Evolutionary conservation across 2,113 vertebrate species (phyloP).

Genomic region (Tricholaema leucomelas): DNA sequence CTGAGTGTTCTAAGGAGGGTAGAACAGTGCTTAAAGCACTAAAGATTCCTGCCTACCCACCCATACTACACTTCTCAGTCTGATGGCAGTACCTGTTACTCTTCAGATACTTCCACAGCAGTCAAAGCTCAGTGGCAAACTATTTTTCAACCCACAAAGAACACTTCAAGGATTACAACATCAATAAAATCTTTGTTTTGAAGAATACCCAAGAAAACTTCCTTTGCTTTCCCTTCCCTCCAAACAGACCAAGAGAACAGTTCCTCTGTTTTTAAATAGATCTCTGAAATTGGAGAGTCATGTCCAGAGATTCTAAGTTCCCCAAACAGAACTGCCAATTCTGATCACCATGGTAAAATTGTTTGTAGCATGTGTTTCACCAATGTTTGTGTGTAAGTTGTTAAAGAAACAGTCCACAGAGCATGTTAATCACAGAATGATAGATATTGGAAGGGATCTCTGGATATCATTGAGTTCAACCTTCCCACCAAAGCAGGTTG

Average conservation of each 20-base stretch:
- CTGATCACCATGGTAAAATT: background rate
- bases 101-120: background rate
- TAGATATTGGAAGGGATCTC: too few relatives aligned
- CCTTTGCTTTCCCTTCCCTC: background rate
- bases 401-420: background rate
- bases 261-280: background rate
- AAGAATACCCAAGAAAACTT: background rate
- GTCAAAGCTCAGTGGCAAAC: background rate
- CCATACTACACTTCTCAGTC: background rate
- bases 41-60: background rate
- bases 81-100: background rate
- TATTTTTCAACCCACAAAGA: background rate
- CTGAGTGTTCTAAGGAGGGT: background rate
- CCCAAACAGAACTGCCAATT: background rate
- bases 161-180: background rate
- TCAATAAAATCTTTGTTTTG: background rate
- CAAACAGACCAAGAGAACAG: accelerated
- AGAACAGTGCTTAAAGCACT: background rate
- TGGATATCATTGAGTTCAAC: too few relatives aligned
- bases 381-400: accelerated
- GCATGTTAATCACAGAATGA: background rate
- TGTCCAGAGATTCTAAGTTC: background rate
- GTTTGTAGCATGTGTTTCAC: background rate
- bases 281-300: background rate
- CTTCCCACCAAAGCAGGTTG: too few relatives aligned